Conservation (phyloP, 2,113 vertebrate genomes). For the Pavo muticus region DNA sequence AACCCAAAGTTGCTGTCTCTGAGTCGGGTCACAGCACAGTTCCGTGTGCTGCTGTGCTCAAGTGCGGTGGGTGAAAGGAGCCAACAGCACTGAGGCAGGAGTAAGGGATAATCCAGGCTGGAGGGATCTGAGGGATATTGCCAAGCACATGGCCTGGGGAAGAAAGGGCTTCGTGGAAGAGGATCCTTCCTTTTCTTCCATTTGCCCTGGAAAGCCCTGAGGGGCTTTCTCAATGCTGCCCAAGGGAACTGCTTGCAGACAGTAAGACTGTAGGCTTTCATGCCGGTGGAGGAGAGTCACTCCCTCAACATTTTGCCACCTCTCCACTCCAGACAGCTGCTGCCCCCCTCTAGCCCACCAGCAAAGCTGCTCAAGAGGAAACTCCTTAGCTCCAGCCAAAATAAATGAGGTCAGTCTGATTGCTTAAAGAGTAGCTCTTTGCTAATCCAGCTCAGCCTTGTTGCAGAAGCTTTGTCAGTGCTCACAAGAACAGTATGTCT, state of each 20-base stretch:
- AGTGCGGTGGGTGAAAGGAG: neutral
- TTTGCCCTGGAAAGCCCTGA: neutral
- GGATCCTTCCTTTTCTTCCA: neutral
- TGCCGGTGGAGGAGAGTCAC: neutral
- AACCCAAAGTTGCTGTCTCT: neutral
- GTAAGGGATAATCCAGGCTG: neutral
- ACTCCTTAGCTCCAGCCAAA: slow-evolving; percentile 4
- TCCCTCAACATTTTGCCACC: neutral
- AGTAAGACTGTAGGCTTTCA: neutral
- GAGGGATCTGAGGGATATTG: neutral
- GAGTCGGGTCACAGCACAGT: neutral
- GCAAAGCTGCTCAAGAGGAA: slow-evolving; percentile 1
- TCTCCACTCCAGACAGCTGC: neutral
- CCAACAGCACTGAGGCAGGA: neutral
- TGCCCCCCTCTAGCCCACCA: neutral
- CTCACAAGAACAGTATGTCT: neutral
- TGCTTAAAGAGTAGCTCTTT: slow-evolving; percentile 12
- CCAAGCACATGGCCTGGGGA: accelerated
- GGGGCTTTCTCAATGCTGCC: neutral
- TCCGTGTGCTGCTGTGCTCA: neutral
- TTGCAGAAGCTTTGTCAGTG: neutral
- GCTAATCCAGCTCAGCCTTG: slow-evolving; percentile 34
- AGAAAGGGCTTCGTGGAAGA: neutral
- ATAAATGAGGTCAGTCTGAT: slow-evolving; percentile 32
- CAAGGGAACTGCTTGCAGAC: neutral